Conservation (phyloP, 2,797 vertebrate genomes). For the Anomalospiza imberbis region DNA sequence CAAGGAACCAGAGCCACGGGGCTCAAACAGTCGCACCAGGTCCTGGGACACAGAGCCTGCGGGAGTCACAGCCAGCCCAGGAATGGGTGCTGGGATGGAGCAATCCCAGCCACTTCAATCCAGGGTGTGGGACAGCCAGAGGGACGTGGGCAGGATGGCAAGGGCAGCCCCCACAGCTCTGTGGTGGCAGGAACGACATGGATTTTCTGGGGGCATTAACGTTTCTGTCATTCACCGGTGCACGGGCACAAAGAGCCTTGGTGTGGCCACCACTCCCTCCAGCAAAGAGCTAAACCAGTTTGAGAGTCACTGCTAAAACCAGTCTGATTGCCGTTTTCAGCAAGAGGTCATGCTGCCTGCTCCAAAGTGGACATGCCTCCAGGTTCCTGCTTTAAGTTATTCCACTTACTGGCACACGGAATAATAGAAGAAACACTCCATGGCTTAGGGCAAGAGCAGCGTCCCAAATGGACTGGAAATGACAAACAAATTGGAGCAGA, state of each 20-base stretch:
- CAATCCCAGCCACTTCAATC: neutral
- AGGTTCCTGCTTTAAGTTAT: neutral
- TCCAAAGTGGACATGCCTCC: neutral
- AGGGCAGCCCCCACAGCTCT: neutral
- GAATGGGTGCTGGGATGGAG: neutral
- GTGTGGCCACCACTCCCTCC: neutral
- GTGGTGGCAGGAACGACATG: rapidly evolving
- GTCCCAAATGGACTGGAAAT: neutral
- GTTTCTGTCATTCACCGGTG: neutral
- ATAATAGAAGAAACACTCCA: neutral
- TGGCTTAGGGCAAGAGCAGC: neutral
- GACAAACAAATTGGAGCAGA: neutral
- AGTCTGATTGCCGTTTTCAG: neutral
- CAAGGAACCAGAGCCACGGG: neutral
- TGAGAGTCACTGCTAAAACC: neutral
- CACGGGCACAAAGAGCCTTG: rapidly evolving
- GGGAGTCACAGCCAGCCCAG: neutral
- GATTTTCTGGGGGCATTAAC: neutral
- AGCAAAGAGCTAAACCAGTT: neutral
- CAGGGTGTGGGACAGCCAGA: neutral
- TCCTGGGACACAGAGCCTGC: too few relatives aligned
- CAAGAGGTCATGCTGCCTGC: neutral
- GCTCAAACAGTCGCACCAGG: rapidly evolving
- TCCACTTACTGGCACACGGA: neutral
- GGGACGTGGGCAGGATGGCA: rapidly evolving